Evolutionary conservation across 2,797 vertebrate genomes (phyloP).

Genomic region (Rhynchonycteris naso): DNA sequence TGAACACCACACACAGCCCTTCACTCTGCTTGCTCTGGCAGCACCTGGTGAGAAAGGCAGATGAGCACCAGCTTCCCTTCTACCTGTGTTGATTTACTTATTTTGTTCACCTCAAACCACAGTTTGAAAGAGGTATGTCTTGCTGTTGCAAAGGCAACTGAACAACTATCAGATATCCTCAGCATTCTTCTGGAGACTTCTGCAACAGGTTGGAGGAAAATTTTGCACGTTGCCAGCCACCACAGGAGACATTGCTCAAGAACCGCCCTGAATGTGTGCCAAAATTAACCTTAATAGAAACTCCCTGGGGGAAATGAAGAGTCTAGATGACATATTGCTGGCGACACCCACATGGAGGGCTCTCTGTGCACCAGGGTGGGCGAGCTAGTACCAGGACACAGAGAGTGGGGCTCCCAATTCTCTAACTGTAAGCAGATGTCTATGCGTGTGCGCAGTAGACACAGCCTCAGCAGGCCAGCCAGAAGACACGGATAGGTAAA

Average conservation of each 20-base stretch:
- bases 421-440: slow-evolving; percentile 81
- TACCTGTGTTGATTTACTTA: not conserved
- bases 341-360: slow-evolving; percentile 78
- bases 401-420: slow-evolving; percentile 53
- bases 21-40: not conserved
- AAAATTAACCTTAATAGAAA: slow-evolving; percentile 80
- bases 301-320: slow-evolving; percentile 75
- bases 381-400: slow-evolving; percentile 60
- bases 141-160: not conserved
- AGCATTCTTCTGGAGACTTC: slow-evolving; percentile 55
- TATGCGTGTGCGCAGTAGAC: slow-evolving; percentile 17
- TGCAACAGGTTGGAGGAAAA: slow-evolving; percentile 72
- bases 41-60: not conserved
- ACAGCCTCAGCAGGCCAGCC: not conserved
- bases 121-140: slow-evolving; percentile 38
- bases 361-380: slow-evolving; percentile 62
- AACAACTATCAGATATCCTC: not conserved
- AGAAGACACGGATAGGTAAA: not conserved
- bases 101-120: not conserved
- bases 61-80: not conserved
- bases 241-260: slow-evolving; percentile 70
- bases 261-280: slow-evolving; percentile 66
- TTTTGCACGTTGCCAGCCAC: slow-evolving; percentile 62
- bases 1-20: not conserved
- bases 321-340: slow-evolving; percentile 78